Percentiles rank a stretch among this genome's conserved stretches.
phyloP scores from a whole-genome alignment of 2,888 invertebrate genomes.

The Nudaria mundana region DNA sequence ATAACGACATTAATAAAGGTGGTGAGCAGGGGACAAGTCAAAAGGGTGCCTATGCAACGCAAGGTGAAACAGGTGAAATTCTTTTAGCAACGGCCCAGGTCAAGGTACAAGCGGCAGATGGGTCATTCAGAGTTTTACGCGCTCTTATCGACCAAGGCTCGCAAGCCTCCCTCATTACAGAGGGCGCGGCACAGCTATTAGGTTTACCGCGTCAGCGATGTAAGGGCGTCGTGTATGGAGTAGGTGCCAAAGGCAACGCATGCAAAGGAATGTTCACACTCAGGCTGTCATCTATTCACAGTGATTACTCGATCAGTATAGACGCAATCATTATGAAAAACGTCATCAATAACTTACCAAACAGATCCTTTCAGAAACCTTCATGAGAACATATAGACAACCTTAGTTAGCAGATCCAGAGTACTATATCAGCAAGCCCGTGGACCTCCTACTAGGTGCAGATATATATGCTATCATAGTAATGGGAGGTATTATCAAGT shows the following conservation, averaged over 20 bases:
- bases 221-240: conserved; percentile 1
- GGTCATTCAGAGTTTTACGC: neutral
- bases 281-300: neutral
- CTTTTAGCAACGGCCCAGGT: conserved; percentile 4
- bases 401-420: conserved; percentile 6
- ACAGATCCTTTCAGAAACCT: neutral
- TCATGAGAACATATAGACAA: conserved; percentile 7
- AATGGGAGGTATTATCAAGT: conserved; percentile 4
- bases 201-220: neutral
- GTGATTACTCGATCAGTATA: neutral
- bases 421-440: conserved; percentile 1
- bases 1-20: too few relatives aligned
- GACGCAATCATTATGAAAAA: neutral
- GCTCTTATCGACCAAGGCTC: conserved; percentile 7
- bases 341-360: conserved; percentile 1
- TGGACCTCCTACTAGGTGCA: conserved; percentile 5
- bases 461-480: conserved; percentile 6
- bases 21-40: too few relatives aligned
- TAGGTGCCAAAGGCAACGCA: conserved; percentile 1
- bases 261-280: conserved; percentile 1
- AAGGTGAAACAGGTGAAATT: too few relatives aligned
- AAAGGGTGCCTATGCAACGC: too few relatives aligned
- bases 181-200: conserved; percentile 6
- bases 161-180: conserved; percentile 5
- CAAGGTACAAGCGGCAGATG: neutral